A percentile compares a stretch with the other conserved stretches of the same genome.
These are phyloP conservation scores for Aplidium turbinatum DNA, from an alignment of 23 tunicate genomes.

Conservation along the genomic window DNA sequence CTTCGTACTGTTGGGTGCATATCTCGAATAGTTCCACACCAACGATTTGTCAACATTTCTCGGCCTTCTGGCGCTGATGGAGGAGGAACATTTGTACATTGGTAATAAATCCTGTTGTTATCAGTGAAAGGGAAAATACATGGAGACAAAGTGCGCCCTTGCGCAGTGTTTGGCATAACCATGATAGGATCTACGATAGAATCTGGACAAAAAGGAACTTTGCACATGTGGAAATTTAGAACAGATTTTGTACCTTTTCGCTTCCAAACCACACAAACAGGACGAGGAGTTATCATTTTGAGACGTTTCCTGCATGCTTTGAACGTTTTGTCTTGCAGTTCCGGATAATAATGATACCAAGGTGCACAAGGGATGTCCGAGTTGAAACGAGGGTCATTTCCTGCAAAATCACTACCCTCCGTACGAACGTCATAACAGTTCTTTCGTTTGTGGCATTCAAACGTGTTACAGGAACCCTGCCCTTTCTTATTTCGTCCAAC, in stretches of 20 bases:
- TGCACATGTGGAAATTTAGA: background rate
- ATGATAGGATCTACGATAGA: slow-evolving; percentile 25
- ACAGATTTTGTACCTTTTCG: background rate
- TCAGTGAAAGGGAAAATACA: slow-evolving; percentile 25
- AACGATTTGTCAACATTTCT: background rate
- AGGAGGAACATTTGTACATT: background rate
- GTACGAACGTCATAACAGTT: slow-evolving; percentile 32
- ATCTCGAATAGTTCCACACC: slow-evolving; percentile 21
- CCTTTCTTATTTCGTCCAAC: background rate
- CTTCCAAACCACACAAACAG: slow-evolving; percentile 1
- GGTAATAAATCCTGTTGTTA: background rate
- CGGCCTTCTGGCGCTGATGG: background rate
- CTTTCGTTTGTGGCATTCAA: slow-evolving; percentile 10
- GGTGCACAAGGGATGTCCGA: background rate
- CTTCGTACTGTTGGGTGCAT: background rate
- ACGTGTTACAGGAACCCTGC: slow-evolving; percentile 4
- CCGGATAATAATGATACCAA: too few relatives aligned
- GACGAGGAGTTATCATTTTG: slow-evolving; percentile 3
- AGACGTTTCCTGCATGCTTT: background rate
- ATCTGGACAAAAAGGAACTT: slow-evolving; percentile 12
- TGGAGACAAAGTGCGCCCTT: slow-evolving; percentile 20
- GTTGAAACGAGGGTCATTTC: background rate
- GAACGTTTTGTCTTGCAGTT: background rate
- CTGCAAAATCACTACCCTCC: slow-evolving; percentile 16
- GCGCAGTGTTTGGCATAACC: background rate